Evolutionary conservation across 2,797 vertebrate species (phyloP), one percentile per base, ranked within the genome.

Genomic region (Onychomys leucogaster): DNA sequence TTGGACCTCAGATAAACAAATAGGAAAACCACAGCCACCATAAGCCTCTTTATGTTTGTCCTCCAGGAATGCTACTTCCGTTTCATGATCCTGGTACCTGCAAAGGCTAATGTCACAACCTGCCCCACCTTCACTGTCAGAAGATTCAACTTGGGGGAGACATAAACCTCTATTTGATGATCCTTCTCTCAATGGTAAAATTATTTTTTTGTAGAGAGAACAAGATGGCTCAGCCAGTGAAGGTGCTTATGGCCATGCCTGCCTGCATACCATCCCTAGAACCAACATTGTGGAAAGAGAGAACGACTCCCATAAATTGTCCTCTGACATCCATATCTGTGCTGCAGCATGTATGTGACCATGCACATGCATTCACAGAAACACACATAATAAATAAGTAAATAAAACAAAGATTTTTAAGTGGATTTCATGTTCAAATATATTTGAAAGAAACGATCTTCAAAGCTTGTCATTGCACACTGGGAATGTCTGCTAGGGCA

Each of bases 121-220:
- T 8, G 98, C 98, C 11, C 99, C 98, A 1, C 98, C 98, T 10
- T 97, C 85, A 57, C 99, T 98, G 9, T 99, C 98, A 61, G 98
- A 99, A 71, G 98, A 99, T 96, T 98, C 99, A 65, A 99, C 98
- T 17, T 93, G 95, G 0, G 98, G 95, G 43, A 98, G 99, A 99
- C 19, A 98, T 98, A 92, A 99, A 98, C 90, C 99, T 98, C 4
- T 98, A 98, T 97, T 99, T 99, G 27, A 99, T 78, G 3, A 98
- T 99, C 73, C 99, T 99, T 94, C 99, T 99, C 96, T 99, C 99
- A 0, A 99, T 99, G 97, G 99, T 99, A 98, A 99, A 99, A 97
- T 99, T 90, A 97, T 98, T 98, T 97, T 55, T 99, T 99, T 95
- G 97, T 94, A 21, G 63, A 23, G 43, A 52, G 32, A 32, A 21